phyloP scores from a whole-genome alignment of 2,797 vertebrate genomes.

The Syndactyla subalaris region DNA sequence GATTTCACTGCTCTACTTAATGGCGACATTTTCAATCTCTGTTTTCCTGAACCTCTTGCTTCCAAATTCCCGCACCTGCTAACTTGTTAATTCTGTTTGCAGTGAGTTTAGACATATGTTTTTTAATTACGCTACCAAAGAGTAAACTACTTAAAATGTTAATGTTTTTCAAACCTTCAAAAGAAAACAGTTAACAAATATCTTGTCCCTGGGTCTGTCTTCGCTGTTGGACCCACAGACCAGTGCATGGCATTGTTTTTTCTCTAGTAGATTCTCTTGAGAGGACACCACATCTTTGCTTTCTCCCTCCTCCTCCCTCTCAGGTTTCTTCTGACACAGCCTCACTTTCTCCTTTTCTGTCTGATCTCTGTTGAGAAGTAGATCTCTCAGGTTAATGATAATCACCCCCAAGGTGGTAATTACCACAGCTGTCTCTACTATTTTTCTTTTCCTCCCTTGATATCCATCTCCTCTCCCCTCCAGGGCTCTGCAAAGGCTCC shows the following conservation, averaged over 20 bases:
- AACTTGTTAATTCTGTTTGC: slow-evolving; percentile 74
- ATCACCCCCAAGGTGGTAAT: not conserved
- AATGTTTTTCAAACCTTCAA: slow-evolving; percentile 32
- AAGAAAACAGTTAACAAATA: not conserved
- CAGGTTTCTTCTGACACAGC: not conserved
- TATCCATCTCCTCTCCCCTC: not conserved
- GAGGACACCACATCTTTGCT: not conserved
- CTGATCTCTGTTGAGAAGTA: not conserved
- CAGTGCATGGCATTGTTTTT: not conserved
- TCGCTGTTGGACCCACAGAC: not conserved
- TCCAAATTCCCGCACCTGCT: slow-evolving; percentile 64
- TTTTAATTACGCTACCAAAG: slow-evolving; percentile 71
- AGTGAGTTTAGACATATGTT: slow-evolving; percentile 53
- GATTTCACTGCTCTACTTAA: slow-evolving; percentile 41
- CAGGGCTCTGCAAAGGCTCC: not conserved
- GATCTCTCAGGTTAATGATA: not conserved
- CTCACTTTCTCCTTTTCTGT: not conserved
- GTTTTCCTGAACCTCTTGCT: slow-evolving; percentile 54
- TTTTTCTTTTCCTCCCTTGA: not conserved
- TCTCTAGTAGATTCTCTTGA: not conserved
- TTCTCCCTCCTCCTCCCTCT: not conserved
- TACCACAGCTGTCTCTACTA: not conserved
- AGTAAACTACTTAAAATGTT: slow-evolving; percentile 61
- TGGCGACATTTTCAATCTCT: slow-evolving; percentile 38
- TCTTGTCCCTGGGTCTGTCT: not conserved